A percentile compares a stretch with the other conserved stretches of the same genome.
Conservation (phyloP, 1,140 invertebrate species). For the Branchinecta lindahli region DNA sequence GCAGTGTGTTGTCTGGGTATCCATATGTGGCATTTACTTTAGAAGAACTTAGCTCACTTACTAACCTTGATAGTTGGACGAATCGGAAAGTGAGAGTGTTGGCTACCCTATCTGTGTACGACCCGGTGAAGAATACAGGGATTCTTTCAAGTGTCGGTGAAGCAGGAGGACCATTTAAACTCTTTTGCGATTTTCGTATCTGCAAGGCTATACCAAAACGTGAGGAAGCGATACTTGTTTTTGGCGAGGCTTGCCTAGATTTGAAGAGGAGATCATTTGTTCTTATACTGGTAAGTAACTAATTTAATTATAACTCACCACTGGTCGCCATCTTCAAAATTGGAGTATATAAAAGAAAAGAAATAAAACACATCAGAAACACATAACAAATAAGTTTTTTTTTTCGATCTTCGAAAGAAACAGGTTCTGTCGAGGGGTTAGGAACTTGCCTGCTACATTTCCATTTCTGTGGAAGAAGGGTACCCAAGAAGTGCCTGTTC, state of each 20-base stretch:
- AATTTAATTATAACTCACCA: no score
- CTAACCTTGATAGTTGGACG: not conserved
- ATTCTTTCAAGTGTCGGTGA: conserved; percentile 2
- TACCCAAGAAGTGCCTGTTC: no score
- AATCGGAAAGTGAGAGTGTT: not conserved
- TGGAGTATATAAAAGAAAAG: no score
- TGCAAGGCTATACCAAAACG: not conserved
- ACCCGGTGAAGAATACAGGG: not conserved
- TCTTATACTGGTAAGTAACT: not conserved
- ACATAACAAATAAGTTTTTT: no score
- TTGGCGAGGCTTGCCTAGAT: not conserved
- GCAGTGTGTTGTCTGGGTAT: not conserved
- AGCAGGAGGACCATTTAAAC: not conserved
- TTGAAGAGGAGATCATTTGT: not conserved
- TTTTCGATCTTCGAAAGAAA: no score
- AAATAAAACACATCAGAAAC: no score
- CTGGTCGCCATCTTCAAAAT: no score
- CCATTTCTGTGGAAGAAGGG: no score
- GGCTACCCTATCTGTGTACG: not conserved
- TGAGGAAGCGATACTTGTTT: not conserved
- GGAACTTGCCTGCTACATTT: no score
- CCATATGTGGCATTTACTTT: not conserved
- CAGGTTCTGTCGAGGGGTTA: no score
- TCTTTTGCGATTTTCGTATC: not conserved
- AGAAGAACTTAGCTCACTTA: not conserved